These are phyloP conservation scores for Eupithecia abbreviata DNA, from an alignment of 2,888 invertebrate genomes.

Conservation along the genomic window DNA sequence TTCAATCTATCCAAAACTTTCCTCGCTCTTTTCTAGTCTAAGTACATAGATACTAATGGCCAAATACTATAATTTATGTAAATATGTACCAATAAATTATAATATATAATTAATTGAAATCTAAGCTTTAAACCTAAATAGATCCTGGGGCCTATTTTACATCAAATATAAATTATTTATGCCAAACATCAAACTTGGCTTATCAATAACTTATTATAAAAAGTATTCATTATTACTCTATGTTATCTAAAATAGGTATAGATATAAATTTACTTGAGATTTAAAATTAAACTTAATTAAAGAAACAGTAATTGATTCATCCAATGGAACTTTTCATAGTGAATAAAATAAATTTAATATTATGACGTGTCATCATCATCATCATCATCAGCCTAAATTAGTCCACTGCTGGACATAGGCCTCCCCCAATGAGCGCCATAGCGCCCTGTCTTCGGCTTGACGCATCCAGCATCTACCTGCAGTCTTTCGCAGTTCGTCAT, in stretches of 20 bases:
- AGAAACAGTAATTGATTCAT: background rate
- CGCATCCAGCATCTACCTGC: too few relatives aligned
- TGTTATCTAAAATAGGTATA: background rate
- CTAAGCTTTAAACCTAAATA: constrained; percentile 44
- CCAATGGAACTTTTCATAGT: background rate
- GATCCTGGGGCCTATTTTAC: constrained; percentile 43
- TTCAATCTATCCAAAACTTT: constrained; percentile 3
- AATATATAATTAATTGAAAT: constrained; percentile 24
- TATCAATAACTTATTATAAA: constrained; percentile 11
- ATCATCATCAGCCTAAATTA: too few relatives aligned
- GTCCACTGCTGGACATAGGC: too few relatives aligned
- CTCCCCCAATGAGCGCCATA: too few relatives aligned
- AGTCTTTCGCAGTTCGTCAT: too few relatives aligned
- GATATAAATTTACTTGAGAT: too few relatives aligned
- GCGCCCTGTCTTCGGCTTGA: too few relatives aligned
- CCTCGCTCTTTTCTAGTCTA: constrained; percentile 34
- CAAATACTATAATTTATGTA: constrained; percentile 45
- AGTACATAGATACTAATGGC: constrained; percentile 40
- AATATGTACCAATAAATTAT: constrained; percentile 22
- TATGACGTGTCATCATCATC: background rate
- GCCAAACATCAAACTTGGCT: constrained; percentile 36
- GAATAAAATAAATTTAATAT: background rate
- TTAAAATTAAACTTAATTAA: background rate
- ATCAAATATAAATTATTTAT: constrained; percentile 26
- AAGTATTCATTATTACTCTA: background rate